A percentile compares a stretch with the other conserved stretches of the same genome.
phyloP scores from a whole-genome alignment of 2,113 vertebrate species.

The Centropus unirufus region DNA sequence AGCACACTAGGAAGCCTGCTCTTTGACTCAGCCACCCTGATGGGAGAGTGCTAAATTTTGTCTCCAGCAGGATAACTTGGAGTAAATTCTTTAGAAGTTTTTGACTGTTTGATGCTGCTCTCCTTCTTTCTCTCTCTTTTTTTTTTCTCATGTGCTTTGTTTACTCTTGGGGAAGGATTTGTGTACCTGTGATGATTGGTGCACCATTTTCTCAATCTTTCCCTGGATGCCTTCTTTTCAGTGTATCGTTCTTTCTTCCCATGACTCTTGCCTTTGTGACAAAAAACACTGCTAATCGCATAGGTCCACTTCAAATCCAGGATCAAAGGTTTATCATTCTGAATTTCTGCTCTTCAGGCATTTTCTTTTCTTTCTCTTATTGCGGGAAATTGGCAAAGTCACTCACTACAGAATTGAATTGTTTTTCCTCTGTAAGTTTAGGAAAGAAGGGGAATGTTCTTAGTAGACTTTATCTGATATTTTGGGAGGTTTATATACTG shows the following conservation, averaged over 20 bases:
- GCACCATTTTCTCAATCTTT: not conserved
- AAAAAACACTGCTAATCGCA: conserved; percentile 8
- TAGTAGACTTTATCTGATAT: not conserved
- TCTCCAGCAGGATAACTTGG: not conserved
- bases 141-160: not conserved
- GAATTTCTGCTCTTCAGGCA: conserved; percentile 25
- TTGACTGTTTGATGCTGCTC: not conserved
- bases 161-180: not conserved
- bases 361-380: conserved; percentile 1
- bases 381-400: not conserved
- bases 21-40: not conserved
- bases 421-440: not conserved
- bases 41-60: not conserved
- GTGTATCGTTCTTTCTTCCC: not conserved
- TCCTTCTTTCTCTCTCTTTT: not conserved
- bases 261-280: not conserved
- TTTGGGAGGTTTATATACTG: not conserved
- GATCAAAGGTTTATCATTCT: not conserved
- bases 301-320: conserved; percentile 4
- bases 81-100: not conserved
- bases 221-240: not conserved
- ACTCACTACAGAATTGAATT: not conserved
- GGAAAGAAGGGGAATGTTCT: not conserved
- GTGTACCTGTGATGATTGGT: not conserved
- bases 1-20: not conserved